Evolutionary conservation across 2,888 invertebrate species (phyloP), one percentile per base, ranked within the genome.

Genomic region (Blomia tropicalis): DNA sequence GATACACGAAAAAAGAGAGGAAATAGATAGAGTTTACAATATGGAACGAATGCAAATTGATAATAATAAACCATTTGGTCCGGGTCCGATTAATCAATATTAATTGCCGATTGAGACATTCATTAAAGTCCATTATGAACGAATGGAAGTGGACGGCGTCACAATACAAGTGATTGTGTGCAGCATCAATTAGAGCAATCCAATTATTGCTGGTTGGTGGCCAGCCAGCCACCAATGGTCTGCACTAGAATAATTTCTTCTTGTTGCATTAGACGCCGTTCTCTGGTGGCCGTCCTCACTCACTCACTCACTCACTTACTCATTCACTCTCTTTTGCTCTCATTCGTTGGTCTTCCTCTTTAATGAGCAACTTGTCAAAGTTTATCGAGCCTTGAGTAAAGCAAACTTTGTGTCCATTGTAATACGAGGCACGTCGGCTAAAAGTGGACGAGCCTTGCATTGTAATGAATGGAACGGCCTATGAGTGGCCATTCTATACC

Each of bases 351-450:
- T 47, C 51, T 47, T 7, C 51, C 27, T 19, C 51, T 22, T n/a
- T 47, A 47, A 47, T 47, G 51, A 47, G 51, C 51, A 47, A 47
- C 51, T 47, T 47, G 51, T 47, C 51, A 47, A 47, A 47, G 51
- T 47, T 47, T 36, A 36, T 17, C 36, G 36, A 36, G 36, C 17
- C n/a, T 47, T 7, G 51, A 47, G 51, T 11, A 47, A 47, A 47
- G 51, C 51, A 47, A 47, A 47, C 23, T 47, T 47, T 47, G 51
- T 47, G 51, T 7, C 51, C 51, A 47, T 47, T 47, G 27, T 7
- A 47, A 47, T 11, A 27, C 51, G 51, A n/a, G 7, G 27, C 51
- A 47, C 51, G 51, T 47, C 51, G 51, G 7, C 51, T 19, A 25
- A 27, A 11, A 11, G 23, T 7, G 7, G 23, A 47, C 22, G 51